Conservation (phyloP, 2,888 invertebrate genomes). For the Melinopterus prodromus region DNA sequence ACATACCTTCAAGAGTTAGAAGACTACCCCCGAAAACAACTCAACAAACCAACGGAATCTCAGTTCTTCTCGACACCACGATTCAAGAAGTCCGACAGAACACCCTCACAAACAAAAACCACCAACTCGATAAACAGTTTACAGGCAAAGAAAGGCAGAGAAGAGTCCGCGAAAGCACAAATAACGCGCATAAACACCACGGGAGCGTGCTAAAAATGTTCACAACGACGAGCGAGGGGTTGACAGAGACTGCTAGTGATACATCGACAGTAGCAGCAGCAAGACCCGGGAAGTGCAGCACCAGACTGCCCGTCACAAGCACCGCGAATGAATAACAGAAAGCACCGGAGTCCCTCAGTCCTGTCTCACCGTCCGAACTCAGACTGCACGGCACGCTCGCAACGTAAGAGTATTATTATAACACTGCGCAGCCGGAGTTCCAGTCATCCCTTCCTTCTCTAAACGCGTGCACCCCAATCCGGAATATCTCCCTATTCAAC, state of each 20-base stretch:
- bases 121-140: background rate
- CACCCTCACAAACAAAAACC: background rate
- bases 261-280: background rate
- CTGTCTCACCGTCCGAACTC: background rate
- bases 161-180: background rate
- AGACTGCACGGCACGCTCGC: background rate
- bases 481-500: background rate
- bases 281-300: background rate
- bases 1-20: background rate
- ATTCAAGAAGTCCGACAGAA: background rate
- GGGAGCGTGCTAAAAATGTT: background rate
- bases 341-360: background rate
- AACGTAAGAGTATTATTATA: background rate
- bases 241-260: background rate
- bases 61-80: background rate
- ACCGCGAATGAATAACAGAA: background rate
- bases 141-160: background rate
- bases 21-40: background rate
- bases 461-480: background rate
- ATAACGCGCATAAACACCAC: background rate
- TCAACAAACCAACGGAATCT: background rate
- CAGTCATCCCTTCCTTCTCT: background rate
- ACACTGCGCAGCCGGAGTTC: background rate
- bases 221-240: background rate
- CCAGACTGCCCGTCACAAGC: background rate